These are phyloP conservation scores for Melanotaenia trifasciata DNA, from an alignment of 2,797 vertebrate species.

Conservation along the genomic window DNA sequence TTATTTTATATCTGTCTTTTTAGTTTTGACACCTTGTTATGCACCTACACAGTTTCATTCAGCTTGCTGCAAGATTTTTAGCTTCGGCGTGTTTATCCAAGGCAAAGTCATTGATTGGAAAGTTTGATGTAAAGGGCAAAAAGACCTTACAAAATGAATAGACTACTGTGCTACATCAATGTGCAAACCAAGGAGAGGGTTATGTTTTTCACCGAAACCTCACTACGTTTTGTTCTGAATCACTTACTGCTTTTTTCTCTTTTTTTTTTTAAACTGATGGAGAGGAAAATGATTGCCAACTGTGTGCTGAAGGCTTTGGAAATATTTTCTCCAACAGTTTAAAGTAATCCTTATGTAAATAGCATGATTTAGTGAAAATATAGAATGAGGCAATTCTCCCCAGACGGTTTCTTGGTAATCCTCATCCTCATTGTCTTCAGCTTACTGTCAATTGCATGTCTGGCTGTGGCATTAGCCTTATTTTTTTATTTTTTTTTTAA, in stretches of 20 bases:
- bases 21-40: neutral
- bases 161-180: slow-evolving; percentile 18
- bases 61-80: neutral
- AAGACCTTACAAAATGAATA: neutral
- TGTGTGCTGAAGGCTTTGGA: slow-evolving; percentile 75
- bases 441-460: slow-evolving; percentile 80
- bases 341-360: slow-evolving; percentile 83
- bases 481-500: slow-evolving; percentile 31
- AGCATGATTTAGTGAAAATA: slow-evolving; percentile 79
- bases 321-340: slow-evolving; percentile 80
- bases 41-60: neutral
- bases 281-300: slow-evolving; percentile 70
- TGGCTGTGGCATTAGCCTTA: slow-evolving; percentile 71
- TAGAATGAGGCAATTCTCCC: slow-evolving; percentile 72
- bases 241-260: slow-evolving; percentile 9
- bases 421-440: slow-evolving; percentile 80
- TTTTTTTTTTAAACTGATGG: slow-evolving; percentile 62
- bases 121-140: slow-evolving; percentile 9
- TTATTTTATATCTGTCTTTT: neutral
- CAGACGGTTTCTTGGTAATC: slow-evolving; percentile 72
- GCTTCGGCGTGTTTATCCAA: slow-evolving; percentile 1
- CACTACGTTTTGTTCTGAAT: slow-evolving; percentile 56
- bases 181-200: slow-evolving; percentile 35
- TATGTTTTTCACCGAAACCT: slow-evolving; percentile 27
- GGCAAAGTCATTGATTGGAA: slow-evolving; percentile 27